phyloP scores from a whole-genome alignment of 1,140 invertebrate genomes.

The Papilio aristodemus region DNA sequence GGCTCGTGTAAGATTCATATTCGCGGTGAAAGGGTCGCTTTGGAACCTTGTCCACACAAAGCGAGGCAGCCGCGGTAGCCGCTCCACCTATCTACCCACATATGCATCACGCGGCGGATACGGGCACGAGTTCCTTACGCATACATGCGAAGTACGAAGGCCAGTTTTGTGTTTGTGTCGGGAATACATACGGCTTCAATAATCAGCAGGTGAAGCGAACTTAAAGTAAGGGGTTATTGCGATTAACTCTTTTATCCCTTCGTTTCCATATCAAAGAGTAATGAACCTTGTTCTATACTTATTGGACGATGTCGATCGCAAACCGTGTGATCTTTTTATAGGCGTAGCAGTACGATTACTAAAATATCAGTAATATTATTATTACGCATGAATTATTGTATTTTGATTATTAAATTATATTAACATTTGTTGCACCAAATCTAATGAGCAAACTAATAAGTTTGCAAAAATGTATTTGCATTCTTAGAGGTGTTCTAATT shows the following conservation, averaged over 20 bases:
- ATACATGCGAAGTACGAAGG: constrained; percentile 74
- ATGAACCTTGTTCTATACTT: constrained; percentile 77
- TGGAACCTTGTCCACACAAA: constrained; percentile 71
- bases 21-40: constrained; percentile 69
- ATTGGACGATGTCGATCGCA: constrained; percentile 74
- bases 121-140: constrained; percentile 78
- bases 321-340: constrained; percentile 72
- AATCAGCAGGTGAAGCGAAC: constrained; percentile 79
- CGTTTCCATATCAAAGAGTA: constrained; percentile 80
- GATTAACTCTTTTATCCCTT: constrained; percentile 80
- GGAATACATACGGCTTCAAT: constrained; percentile 78
- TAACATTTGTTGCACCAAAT: background rate
- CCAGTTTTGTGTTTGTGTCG: constrained; percentile 76
- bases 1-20: constrained; percentile 72
- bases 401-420: constrained; percentile 25
- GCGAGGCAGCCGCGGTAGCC: constrained; percentile 75
- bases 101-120: constrained; percentile 75
- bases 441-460: constrained; percentile 24
- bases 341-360: constrained; percentile 7
- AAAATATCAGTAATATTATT: background rate
- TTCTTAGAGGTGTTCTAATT: constrained; percentile 37
- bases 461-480: constrained; percentile 28
- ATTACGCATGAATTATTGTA: too few relatives aligned
- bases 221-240: constrained; percentile 78
- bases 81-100: constrained; percentile 76